Base-by-base conservation (phyloP, 2,113 vertebrate genomes). In the Ciconia maguari region DNA sequence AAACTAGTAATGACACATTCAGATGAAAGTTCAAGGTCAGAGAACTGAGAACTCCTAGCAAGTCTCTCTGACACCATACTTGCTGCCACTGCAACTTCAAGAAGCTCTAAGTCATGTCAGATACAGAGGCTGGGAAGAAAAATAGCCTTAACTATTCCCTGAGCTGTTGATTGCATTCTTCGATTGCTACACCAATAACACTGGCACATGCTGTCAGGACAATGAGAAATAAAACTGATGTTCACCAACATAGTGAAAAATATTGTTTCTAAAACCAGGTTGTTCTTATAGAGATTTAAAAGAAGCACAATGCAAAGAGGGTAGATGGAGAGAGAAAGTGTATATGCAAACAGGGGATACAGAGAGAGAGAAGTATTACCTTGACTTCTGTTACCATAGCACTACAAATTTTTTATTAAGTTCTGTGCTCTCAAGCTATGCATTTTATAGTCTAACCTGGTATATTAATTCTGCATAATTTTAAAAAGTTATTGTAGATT, bases 121-220 rank as follows among this genome's bases (percentile, higher is more conserved):
- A 86, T 38, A 91, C 70, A 76, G 19, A 25, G 41, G 16, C 15
- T 71, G 49, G 36, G 41, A 86, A 93, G 36, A 42, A 94, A 92
- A 96, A 74, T 4, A 84, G 25, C 54, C 30, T 42, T 48, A 93
- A 51, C 27, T 51, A 46, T 49, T 93, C 70, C 44, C 36, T 25
- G 21, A 83, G 71, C 41, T 90, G n/a, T 16, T 72, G 75, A 89
- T 25, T 89, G 80, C 18, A 88, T 90, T 97, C 60, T 97, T 90
- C 70, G 34, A 94, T 58, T 74, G 69, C 68, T 62, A 46, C 2
- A 48, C 16, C 38, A 77, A 1, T 12, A 61, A 75, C n/a, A 69
- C 61, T 24, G n/a, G 16, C 68, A 78, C 19, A 58, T 34, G 52
- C 54, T 71, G 44, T 55, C 36, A 41, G 10, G 49, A 74, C 46